phyloP scores from a whole-genome alignment of 2,888 invertebrate genomes.

The Cryptocheilus praepositus region DNA sequence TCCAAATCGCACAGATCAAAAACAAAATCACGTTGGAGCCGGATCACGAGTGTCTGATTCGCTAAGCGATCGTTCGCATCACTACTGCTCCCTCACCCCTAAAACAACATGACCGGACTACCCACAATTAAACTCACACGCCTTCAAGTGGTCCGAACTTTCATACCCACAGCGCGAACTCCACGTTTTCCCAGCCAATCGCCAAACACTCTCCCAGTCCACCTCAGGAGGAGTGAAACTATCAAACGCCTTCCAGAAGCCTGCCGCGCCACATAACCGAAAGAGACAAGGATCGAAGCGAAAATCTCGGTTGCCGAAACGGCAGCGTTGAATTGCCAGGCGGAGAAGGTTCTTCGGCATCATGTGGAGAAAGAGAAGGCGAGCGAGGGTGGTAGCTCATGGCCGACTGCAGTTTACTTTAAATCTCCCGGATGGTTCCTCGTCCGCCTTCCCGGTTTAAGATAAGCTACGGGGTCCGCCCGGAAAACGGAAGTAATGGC shows the following conservation, averaged over 20 bases:
- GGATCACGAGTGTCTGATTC: no score
- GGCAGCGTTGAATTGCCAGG: no score
- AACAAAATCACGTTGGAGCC: no score
- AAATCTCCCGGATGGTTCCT: conserved; percentile 64
- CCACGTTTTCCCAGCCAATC: no score
- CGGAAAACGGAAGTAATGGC: conserved; percentile 70
- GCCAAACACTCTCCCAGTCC: background rate
- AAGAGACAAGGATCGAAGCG: background rate
- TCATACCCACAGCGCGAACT: no score
- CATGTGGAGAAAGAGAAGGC: background rate
- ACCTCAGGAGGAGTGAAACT: background rate
- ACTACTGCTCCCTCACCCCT: no score
- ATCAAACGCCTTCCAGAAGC: conserved; percentile 4
- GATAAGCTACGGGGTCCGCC: conserved; percentile 65
- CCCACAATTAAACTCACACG: no score
- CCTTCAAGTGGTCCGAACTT: no score
- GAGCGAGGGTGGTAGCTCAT: conserved; percentile 37
- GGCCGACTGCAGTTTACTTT: conserved; percentile 60
- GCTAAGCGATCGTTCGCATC: no score
- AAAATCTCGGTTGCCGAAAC: background rate
- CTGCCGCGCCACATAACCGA: background rate
- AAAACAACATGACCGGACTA: no score
- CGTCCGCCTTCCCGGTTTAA: conserved; percentile 58
- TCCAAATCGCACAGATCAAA: no score
- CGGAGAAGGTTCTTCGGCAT: background rate